Conservation (phyloP, 2,113 vertebrate species). For the Hippocampus guttulatus region DNA sequence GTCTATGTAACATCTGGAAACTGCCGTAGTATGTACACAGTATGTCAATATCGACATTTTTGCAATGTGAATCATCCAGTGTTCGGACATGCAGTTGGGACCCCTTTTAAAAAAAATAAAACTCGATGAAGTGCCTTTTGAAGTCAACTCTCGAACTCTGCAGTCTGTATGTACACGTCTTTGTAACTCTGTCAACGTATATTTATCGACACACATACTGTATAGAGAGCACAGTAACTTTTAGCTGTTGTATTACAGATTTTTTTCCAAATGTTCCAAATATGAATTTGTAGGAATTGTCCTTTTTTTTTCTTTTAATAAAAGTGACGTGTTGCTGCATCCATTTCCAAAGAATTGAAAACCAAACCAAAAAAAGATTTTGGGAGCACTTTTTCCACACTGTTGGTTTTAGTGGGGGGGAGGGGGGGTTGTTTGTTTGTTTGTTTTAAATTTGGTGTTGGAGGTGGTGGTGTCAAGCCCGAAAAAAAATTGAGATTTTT, state of each 20-base stretch:
- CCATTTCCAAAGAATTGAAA: background rate
- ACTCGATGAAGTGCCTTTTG: background rate
- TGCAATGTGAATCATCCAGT: background rate
- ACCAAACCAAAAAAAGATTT: background rate
- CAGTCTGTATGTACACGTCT: background rate
- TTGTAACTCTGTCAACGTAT: background rate
- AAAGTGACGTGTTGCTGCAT: background rate
- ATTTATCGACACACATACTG: background rate
- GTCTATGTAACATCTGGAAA: background rate
- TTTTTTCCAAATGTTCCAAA: background rate
- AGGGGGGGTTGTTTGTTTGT: too few relatives aligned
- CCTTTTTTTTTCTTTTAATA: background rate
- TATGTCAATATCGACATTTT: background rate
- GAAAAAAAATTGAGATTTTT: too few relatives aligned
- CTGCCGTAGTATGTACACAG: background rate
- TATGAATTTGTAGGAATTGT: background rate
- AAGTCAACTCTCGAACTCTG: background rate
- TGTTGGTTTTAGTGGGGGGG: too few relatives aligned
- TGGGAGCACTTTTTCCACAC: too few relatives aligned
- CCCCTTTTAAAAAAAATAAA: conserved; percentile 26
- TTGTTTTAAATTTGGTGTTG: too few relatives aligned
- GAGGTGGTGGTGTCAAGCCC: too few relatives aligned
- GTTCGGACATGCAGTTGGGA: conserved; percentile 1
- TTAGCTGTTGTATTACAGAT: background rate
- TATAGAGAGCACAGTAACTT: background rate